Percentiles rank a stretch among this genome's conserved stretches.
Conservation (phyloP, 2,888 invertebrate species). For the Caenorhabditis sinica region DNA sequence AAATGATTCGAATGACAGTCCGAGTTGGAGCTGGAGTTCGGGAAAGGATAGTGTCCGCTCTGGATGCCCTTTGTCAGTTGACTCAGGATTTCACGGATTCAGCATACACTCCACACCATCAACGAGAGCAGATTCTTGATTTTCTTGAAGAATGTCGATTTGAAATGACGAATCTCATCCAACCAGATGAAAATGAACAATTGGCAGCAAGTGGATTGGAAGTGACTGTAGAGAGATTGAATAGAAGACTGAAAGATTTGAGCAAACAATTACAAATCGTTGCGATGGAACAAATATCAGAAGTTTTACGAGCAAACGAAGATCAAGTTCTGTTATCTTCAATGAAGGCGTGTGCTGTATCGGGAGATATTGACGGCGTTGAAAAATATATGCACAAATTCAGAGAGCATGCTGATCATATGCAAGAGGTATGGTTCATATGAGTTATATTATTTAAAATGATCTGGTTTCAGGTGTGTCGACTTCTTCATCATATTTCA, state of each 20-base stretch:
- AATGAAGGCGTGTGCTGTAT: slow-evolving; percentile 86
- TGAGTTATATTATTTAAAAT: not conserved
- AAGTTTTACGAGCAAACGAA: slow-evolving; percentile 85
- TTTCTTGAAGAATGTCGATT: slow-evolving; percentile 91
- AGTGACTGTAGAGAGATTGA: slow-evolving; percentile 83
- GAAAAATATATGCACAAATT: slow-evolving; percentile 96
- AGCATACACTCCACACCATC: slow-evolving; percentile 97
- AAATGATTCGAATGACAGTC: slow-evolving; percentile 91
- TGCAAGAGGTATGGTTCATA: slow-evolving; percentile 90
- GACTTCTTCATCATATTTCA: slow-evolving; percentile 95
- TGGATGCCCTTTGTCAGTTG: slow-evolving; percentile 94
- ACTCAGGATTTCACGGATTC: slow-evolving; percentile 91
- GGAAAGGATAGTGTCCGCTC: slow-evolving; percentile 91
- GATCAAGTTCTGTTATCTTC: slow-evolving; percentile 85
- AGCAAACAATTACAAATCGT: slow-evolving; percentile 85
- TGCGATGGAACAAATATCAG: slow-evolving; percentile 85
- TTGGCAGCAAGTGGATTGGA: slow-evolving; percentile 77
- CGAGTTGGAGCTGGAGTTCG: slow-evolving; percentile 87
- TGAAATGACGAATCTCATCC: slow-evolving; percentile 93
- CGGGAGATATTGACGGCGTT: slow-evolving; percentile 92
- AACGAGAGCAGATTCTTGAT: slow-evolving; percentile 95
- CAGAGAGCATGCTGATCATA: slow-evolving; percentile 97
- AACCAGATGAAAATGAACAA: slow-evolving; percentile 84
- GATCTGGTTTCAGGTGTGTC: slow-evolving; percentile 89
- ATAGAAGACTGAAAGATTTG: slow-evolving; percentile 82